These are phyloP conservation scores for Trypoxylon attenuatum DNA, from an alignment of 2,888 invertebrate genomes.

Conservation along the genomic window DNA sequence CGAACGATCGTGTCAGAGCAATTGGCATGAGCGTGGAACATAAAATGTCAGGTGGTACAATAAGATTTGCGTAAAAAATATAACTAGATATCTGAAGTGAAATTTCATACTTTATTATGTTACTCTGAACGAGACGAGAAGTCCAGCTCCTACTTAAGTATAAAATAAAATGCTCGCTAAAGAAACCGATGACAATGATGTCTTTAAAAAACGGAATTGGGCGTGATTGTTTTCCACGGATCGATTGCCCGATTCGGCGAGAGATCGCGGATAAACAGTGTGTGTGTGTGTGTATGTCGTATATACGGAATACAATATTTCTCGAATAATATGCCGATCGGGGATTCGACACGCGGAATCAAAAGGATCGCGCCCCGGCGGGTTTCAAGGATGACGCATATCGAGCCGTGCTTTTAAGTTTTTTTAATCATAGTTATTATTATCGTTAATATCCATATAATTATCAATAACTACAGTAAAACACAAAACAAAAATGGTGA, in stretches of 20 bases:
- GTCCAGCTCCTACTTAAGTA: conserved; percentile 32
- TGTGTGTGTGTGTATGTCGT: conserved; percentile 8
- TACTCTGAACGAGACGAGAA: conserved; percentile 28
- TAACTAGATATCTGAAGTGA: conserved; percentile 25
- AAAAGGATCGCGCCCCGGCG: not conserved
- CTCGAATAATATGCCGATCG: not conserved
- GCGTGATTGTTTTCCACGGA: conserved; percentile 9
- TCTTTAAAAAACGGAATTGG: conserved; percentile 13
- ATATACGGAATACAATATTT: conserved; percentile 2
- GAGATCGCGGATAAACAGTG: too few species aligned
- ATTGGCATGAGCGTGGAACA: too few species aligned
- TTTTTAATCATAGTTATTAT: conserved; percentile 75
- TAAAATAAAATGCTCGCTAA: conserved; percentile 13
- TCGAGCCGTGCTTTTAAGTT: conserved; percentile 53
- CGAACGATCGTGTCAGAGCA: too few species aligned
- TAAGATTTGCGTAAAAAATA: conserved; percentile 14
- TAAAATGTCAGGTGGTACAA: not conserved
- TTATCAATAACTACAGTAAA: conserved; percentile 75
- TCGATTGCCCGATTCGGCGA: conserved; percentile 25
- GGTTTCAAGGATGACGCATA: conserved; percentile 39
- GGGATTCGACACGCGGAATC: not conserved
- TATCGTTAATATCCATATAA: conserved; percentile 75
- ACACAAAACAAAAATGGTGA: conserved; percentile 75
- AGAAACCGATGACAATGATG: conserved; percentile 3
- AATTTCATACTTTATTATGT: conserved; percentile 29